phyloP scores from a whole-genome alignment of 2,888 invertebrate genomes.

The Ectemnius cavifrons region DNA sequence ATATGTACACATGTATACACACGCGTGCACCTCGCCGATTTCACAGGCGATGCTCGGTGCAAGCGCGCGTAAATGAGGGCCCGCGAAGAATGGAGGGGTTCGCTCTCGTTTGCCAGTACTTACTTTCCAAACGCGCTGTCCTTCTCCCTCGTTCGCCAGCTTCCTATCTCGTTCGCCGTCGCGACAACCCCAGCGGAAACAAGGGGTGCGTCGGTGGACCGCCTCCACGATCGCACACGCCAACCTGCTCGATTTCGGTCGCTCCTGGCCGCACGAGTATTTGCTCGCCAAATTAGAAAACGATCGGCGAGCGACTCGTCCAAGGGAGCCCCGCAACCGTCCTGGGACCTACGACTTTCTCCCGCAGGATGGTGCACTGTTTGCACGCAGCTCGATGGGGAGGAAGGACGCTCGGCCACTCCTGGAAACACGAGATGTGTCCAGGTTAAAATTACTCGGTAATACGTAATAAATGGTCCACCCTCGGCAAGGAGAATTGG shows the following conservation, averaged over 20 bases:
- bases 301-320: slow-evolving; percentile 73
- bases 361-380: too few species aligned
- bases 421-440: slow-evolving; percentile 26
- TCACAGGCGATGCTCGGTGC: slow-evolving; percentile 34
- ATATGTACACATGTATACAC: not conserved
- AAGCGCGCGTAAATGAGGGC: slow-evolving; percentile 43
- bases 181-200: slow-evolving; percentile 21
- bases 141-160: slow-evolving; percentile 13
- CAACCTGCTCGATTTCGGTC: slow-evolving; percentile 56
- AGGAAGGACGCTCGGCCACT: not conserved
- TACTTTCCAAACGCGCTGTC: slow-evolving; percentile 42
- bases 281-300: slow-evolving; percentile 76
- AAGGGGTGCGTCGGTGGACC: slow-evolving; percentile 19
- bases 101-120: slow-evolving; percentile 48
- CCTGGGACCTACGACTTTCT: not conserved
- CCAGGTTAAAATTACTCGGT: slow-evolving; percentile 39
- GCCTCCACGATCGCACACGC: slow-evolving; percentile 43
- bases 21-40: not conserved
- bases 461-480: slow-evolving; percentile 45
- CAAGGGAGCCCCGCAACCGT: slow-evolving; percentile 50
- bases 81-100: not conserved
- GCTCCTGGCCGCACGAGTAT: slow-evolving; percentile 64
- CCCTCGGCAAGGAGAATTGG: slow-evolving; percentile 20
- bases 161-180: slow-evolving; percentile 7
- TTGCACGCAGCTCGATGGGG: too few species aligned